Conservation (phyloP, 2,797 vertebrate species). For the Silurus aristotelis region DNA sequence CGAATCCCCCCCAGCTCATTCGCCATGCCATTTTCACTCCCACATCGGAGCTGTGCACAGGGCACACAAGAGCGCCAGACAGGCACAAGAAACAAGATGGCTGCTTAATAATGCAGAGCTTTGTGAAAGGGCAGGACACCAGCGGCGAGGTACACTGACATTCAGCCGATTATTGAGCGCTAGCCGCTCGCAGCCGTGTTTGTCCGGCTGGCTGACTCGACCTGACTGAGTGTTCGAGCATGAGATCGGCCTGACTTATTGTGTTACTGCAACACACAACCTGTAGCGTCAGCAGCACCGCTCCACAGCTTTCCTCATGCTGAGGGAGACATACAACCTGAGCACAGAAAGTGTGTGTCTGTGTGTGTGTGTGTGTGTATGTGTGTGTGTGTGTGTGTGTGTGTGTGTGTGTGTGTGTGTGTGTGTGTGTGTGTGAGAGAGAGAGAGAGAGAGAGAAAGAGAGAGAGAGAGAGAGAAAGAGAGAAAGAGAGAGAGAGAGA, state of each 20-base stretch:
- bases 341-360: background rate
- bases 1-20: constrained; percentile 69
- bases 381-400: background rate
- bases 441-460: background rate
- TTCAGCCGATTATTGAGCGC: constrained; percentile 72
- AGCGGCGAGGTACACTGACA: constrained; percentile 71
- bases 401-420: no score
- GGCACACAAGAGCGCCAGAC: constrained; percentile 56
- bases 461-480: background rate
- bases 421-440: no score
- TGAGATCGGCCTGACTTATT: constrained; percentile 61
- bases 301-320: constrained; percentile 6
- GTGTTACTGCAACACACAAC: constrained; percentile 49
- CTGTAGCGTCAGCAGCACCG: constrained; percentile 43
- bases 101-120: constrained; percentile 81
- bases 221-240: constrained; percentile 65
- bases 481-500: background rate
- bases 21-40: constrained; percentile 75
- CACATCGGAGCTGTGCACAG: constrained; percentile 45
- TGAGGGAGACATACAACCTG: background rate
- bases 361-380: constrained; percentile 20
- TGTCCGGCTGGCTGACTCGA: constrained; percentile 50
- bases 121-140: constrained; percentile 78
- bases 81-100: constrained; percentile 66
- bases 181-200: constrained; percentile 44